A percentile compares a stretch with the other conserved stretches of the same genome.
These are phyloP conservation scores for Melanaphis sacchari DNA, from an alignment of 1,140 invertebrate genomes.

Conservation along the genomic window DNA sequence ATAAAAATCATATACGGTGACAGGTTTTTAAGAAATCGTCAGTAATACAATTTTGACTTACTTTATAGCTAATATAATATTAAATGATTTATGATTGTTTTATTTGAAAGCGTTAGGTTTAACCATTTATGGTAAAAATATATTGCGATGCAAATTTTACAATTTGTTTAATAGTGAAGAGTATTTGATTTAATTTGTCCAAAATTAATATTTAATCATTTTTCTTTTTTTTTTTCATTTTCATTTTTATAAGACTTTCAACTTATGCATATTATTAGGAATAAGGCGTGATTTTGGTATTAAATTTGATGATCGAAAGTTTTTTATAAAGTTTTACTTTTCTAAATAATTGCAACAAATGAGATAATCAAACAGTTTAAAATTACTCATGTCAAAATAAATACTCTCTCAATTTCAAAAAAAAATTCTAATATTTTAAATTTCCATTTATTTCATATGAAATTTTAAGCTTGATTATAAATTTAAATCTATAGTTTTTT, in stretches of 20 bases:
- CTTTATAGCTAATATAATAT: neutral
- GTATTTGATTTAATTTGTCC: neutral
- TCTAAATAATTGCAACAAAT: neutral
- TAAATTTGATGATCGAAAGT: neutral
- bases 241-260: no score
- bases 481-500: neutral
- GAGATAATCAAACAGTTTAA: neutral
- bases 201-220: no score
- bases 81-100: neutral
- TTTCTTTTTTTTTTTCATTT: no score
- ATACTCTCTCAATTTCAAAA: neutral
- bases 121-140: neutral
- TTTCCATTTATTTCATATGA: neutral
- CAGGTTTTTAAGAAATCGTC: neutral
- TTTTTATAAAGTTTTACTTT: neutral
- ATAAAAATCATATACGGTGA: neutral
- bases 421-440: neutral
- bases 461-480: neutral
- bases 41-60: no score
- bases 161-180: neutral
- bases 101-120: neutral
- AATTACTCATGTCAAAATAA: neutral
- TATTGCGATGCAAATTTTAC: neutral
- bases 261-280: neutral
- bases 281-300: neutral